phyloP scores from a whole-genome alignment of 2,888 invertebrate genomes.

The Argyra leucocephala region DNA sequence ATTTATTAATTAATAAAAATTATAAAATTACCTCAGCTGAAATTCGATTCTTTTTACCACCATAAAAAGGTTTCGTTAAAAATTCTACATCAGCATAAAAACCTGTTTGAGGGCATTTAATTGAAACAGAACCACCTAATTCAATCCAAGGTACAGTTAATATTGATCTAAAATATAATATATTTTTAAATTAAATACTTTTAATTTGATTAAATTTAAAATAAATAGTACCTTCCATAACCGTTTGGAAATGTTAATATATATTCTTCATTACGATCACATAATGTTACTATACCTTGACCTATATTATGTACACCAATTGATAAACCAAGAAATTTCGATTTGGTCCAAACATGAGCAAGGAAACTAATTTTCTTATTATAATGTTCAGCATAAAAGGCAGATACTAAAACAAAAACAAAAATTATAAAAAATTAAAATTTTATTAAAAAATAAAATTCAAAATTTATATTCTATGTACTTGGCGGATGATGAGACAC shows the following conservation, averaged over 20 bases:
- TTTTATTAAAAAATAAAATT: background rate
- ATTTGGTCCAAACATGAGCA: conserved; percentile 98
- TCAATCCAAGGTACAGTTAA: conserved; percentile 98
- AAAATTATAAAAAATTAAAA: conserved; percentile 2
- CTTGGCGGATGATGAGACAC: conserved; percentile 98
- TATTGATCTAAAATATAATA: conserved; percentile 63
- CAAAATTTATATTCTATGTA: conserved; percentile 38
- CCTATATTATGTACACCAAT: conserved; percentile 98
- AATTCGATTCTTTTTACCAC: conserved; percentile 86
- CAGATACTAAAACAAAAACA: conserved; percentile 62
- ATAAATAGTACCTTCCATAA: conserved; percentile 66
- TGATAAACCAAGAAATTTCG: conserved; percentile 95
- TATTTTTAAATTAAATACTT: conserved; percentile 2
- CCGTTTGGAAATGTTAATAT: conserved; percentile 95
- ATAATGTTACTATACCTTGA: conserved; percentile 78
- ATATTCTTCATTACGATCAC: conserved; percentile 89
- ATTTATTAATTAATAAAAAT: background rate
- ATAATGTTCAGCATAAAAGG: conserved; percentile 96
- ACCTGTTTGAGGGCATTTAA: conserved; percentile 87
- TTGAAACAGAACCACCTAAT: conserved; percentile 82
- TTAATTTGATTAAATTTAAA: conserved; percentile 8
- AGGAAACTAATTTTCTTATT: conserved; percentile 83
- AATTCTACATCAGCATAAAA: conserved; percentile 90
- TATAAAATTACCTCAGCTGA: conserved; percentile 61
- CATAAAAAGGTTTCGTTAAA: conserved; percentile 95